These are phyloP conservation scores for Philypnodon macrostomus DNA, from an alignment of 2,797 vertebrate species.

Conservation along the genomic window DNA sequence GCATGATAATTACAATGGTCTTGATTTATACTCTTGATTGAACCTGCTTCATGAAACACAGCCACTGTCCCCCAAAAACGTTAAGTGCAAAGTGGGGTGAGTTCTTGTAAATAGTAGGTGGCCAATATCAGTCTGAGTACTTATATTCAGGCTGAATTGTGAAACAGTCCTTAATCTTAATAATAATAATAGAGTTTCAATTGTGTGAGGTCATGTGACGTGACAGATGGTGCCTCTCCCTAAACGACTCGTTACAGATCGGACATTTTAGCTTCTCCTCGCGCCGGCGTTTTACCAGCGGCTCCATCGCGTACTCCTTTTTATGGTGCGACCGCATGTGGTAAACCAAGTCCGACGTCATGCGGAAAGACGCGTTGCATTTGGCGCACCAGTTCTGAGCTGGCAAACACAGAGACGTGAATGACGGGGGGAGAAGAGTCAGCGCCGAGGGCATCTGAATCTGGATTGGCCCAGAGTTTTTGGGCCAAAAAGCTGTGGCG, in stretches of 20 bases:
- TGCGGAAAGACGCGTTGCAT: conserved; percentile 97
- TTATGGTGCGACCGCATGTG: conserved; percentile 99
- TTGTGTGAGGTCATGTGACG: conserved; percentile 99
- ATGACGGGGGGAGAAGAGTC: conserved; percentile 91
- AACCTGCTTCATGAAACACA: neutral
- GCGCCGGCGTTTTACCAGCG: conserved; percentile 89
- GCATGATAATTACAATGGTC: no score
- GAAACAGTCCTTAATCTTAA: neutral
- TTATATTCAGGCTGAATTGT: conserved; percentile 46
- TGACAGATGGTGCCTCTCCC: conserved; percentile 95
- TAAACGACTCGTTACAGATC: conserved; percentile 96
- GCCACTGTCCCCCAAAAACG: conserved; percentile 63
- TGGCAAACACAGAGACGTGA: conserved; percentile 94
- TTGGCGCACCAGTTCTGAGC: conserved; percentile 99
- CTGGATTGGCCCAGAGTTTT: conserved; percentile 87
- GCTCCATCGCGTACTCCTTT: conserved; percentile 94
- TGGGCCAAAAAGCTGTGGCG: conserved; percentile 93
- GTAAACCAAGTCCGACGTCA: conserved; percentile 98
- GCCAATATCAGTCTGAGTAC: conserved; percentile 20
- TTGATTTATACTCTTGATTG: no score
- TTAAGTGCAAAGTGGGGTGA: conserved; percentile 80
- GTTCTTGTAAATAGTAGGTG: conserved; percentile 20
- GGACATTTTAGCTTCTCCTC: conserved; percentile 98
- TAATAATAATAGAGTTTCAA: no score
- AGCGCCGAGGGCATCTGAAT: conserved; percentile 92